These are phyloP conservation scores for Albula glossodonta DNA, from an alignment of 2,113 vertebrate genomes.

Conservation along the genomic window DNA sequence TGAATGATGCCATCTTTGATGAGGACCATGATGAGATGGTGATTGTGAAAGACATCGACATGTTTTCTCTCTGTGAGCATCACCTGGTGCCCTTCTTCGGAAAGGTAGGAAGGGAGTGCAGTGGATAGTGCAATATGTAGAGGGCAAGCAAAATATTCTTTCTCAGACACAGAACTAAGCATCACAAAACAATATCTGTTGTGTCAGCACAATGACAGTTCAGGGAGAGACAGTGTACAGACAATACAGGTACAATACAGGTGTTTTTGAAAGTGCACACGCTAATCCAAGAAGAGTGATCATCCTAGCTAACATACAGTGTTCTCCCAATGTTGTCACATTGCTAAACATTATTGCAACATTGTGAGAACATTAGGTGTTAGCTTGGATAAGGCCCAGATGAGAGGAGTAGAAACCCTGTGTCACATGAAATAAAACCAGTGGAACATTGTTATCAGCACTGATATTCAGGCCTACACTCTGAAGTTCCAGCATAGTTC, in stretches of 20 bases:
- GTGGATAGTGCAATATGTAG: background rate
- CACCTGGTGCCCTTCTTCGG: constrained; percentile 65
- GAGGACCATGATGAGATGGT: constrained; percentile 65
- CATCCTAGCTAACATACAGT: background rate
- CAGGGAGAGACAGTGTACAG: background rate
- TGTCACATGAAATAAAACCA: background rate
- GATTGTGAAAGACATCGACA: constrained; percentile 61
- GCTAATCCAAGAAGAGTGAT: background rate
- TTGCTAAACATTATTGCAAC: background rate
- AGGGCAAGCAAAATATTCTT: background rate
- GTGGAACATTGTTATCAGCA: background rate
- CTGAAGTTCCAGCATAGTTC: background rate
- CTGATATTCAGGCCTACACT: background rate
- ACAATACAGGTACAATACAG: background rate
- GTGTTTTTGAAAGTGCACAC: background rate
- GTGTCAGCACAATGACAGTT: background rate
- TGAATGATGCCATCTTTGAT: constrained; percentile 64
- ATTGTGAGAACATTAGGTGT: background rate
- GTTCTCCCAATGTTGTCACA: background rate
- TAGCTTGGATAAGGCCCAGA: background rate
- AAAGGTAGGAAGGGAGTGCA: constrained; percentile 45
- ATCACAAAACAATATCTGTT: background rate
- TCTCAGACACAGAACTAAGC: background rate
- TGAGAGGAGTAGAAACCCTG: background rate
- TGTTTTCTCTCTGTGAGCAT: constrained; percentile 64